phyloP scores from a whole-genome alignment of 2,113 vertebrate genomes.

The Cottus gobio region DNA sequence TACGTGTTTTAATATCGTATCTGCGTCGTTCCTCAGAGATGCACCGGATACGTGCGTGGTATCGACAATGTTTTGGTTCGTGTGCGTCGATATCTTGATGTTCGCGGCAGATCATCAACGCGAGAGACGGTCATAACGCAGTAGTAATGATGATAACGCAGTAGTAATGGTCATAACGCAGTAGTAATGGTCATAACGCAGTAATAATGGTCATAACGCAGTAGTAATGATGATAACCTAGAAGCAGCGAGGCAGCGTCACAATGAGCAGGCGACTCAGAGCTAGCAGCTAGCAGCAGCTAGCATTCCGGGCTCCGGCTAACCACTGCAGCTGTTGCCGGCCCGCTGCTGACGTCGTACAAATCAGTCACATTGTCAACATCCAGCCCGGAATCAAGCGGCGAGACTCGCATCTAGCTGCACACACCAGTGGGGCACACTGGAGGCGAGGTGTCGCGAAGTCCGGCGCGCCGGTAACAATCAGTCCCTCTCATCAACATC shows the following conservation, averaged over 20 bases:
- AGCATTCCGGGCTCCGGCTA: constrained; percentile 23
- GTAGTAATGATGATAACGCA: neutral
- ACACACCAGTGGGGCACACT: no score
- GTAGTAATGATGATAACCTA: neutral
- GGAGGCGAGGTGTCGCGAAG: neutral
- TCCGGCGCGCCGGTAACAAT: constrained; percentile 12
- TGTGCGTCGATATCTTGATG: neutral
- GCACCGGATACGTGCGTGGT: neutral
- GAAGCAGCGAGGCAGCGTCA: constrained; percentile 4
- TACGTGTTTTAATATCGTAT: neutral
- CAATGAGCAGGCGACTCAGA: constrained; percentile 36
- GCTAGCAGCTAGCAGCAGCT: constrained; percentile 23
- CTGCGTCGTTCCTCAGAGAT: neutral
- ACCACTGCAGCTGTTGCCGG: constrained; percentile 4
- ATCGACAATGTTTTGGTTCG: neutral
- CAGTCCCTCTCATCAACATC: constrained; percentile 59
- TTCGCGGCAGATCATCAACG: no score
- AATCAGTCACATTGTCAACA: neutral
- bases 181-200: neutral
- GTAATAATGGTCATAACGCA: neutral
- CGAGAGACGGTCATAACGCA: neutral
- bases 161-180: neutral
- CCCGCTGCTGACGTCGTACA: neutral
- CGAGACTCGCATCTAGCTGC: fast-evolving
- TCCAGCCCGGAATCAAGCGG: neutral